A percentile compares a stretch with the other conserved stretches of the same genome.
These are phyloP conservation scores for Meiosimyza decipiens DNA, from an alignment of 2,888 invertebrate species.

Conservation along the genomic window DNA sequence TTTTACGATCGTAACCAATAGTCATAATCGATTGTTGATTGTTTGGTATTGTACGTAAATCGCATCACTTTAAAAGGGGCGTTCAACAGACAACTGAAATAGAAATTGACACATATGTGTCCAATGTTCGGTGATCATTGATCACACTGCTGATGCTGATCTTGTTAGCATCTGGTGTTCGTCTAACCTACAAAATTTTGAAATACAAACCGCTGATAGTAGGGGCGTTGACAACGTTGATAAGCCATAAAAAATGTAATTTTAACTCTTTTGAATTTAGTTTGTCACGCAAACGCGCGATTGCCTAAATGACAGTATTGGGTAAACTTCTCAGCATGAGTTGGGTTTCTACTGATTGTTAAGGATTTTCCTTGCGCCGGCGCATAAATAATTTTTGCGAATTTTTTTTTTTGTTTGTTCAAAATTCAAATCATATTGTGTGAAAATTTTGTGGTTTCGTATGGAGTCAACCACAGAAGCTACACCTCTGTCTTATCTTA, in stretches of 20 bases:
- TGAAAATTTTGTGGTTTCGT: conserved; percentile 24
- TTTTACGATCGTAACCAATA: too few species aligned
- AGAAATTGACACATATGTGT: conserved; percentile 3
- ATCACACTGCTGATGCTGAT: neutral
- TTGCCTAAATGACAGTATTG: neutral
- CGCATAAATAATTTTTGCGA: conserved; percentile 8
- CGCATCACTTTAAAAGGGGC: conserved; percentile 16
- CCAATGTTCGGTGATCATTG: neutral
- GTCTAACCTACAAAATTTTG: neutral
- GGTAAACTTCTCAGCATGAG: conserved; percentile 14
- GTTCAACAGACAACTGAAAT: neutral
- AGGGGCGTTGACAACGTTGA: neutral
- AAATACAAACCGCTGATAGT: neutral
- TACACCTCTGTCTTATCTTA: neutral
- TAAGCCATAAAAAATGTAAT: too few species aligned
- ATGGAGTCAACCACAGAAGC: conserved; percentile 39
- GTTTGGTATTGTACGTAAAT: neutral
- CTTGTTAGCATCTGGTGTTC: too few species aligned
- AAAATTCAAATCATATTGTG: conserved; percentile 20
- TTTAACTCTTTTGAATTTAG: neutral
- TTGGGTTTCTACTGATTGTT: conserved; percentile 15
- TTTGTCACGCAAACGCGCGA: neutral
- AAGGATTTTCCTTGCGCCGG: conserved; percentile 53
- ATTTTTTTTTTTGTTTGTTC: conserved; percentile 31
- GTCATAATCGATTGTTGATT: too few species aligned